These are phyloP conservation scores for Luehdorfia chinensis DNA, from an alignment of 1,140 invertebrate genomes.

Conservation along the genomic window DNA sequence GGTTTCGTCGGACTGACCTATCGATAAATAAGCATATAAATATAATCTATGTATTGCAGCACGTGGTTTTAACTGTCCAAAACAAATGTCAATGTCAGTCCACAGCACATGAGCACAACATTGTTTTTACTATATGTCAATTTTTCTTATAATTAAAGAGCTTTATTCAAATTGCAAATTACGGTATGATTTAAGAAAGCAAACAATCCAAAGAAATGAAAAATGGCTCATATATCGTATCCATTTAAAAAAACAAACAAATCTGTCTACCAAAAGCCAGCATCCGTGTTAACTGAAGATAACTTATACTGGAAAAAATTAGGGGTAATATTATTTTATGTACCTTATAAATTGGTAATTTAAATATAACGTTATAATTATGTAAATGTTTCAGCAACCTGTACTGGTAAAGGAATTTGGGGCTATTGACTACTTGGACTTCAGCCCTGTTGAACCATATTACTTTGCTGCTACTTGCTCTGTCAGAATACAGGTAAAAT, in stretches of 20 bases:
- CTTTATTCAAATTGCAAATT: too few species aligned
- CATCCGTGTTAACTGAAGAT: constrained; percentile 84
- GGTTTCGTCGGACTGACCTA: too few species aligned
- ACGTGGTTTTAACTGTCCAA: not conserved
- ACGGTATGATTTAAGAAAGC: too few species aligned
- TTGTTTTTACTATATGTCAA: too few species aligned
- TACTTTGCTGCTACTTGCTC: constrained; percentile 95
- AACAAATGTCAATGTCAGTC: constrained; percentile 2
- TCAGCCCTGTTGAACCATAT: constrained; percentile 91
- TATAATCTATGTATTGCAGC: too few species aligned
- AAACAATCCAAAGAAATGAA: too few species aligned
- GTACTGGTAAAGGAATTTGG: constrained; percentile 95
- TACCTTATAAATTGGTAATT: not conserved
- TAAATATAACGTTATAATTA: constrained; percentile 4
- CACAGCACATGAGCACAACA: not conserved
- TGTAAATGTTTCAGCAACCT: constrained; percentile 82
- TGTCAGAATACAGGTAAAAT: constrained; percentile 86
- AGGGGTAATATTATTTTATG: constrained; percentile 77
- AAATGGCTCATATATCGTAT: constrained; percentile 64
- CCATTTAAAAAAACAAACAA: constrained; percentile 86
- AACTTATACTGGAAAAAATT: constrained; percentile 91
- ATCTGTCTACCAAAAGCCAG: constrained; percentile 82
- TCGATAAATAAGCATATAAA: too few species aligned
- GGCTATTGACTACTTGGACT: constrained; percentile 93
- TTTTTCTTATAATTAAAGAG: too few species aligned